These are phyloP conservation scores for Beris morrisii DNA, from an alignment of 2,888 invertebrate species.

Conservation along the genomic window DNA sequence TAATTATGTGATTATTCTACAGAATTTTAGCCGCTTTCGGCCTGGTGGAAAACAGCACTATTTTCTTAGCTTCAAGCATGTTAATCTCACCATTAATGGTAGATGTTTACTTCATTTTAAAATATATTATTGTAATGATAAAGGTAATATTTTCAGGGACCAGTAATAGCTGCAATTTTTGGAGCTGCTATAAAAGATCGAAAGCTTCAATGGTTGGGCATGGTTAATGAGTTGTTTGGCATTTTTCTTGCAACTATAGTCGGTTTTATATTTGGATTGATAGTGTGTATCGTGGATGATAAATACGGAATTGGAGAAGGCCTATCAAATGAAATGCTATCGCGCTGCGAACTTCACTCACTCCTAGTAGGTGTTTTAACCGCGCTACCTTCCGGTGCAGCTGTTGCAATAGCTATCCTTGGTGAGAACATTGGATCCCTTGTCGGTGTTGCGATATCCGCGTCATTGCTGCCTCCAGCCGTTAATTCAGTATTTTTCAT, in stretches of 20 bases:
- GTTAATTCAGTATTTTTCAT: slow-evolving; percentile 67
- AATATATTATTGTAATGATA: neutral
- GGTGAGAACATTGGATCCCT: slow-evolving; percentile 77
- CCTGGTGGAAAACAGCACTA: slow-evolving; percentile 72
- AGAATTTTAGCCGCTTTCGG: slow-evolving; percentile 73
- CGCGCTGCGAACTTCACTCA: slow-evolving; percentile 66
- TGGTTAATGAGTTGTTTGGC: slow-evolving; percentile 69
- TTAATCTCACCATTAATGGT: slow-evolving; percentile 80
- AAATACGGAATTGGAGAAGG: slow-evolving; percentile 63
- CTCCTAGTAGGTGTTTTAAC: slow-evolving; percentile 71
- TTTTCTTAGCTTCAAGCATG: slow-evolving; percentile 77
- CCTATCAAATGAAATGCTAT: slow-evolving; percentile 68
- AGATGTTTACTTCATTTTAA: slow-evolving; percentile 39
- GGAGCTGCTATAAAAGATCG: slow-evolving; percentile 70
- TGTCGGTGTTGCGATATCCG: slow-evolving; percentile 81
- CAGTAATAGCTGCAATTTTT: slow-evolving; percentile 75
- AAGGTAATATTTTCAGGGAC: slow-evolving; percentile 59
- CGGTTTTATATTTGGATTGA: slow-evolving; percentile 69
- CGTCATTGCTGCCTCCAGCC: slow-evolving; percentile 76
- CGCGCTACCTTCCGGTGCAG: slow-evolving; percentile 77
- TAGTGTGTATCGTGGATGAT: slow-evolving; percentile 61
- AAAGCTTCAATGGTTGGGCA: slow-evolving; percentile 65
- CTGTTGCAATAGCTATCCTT: slow-evolving; percentile 75
- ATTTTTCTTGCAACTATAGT: slow-evolving; percentile 66
- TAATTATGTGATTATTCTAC: slow-evolving; percentile 40